Base-by-base conservation (phyloP, 2,797 vertebrate species). In the Peromyscus attwateri region DNA sequence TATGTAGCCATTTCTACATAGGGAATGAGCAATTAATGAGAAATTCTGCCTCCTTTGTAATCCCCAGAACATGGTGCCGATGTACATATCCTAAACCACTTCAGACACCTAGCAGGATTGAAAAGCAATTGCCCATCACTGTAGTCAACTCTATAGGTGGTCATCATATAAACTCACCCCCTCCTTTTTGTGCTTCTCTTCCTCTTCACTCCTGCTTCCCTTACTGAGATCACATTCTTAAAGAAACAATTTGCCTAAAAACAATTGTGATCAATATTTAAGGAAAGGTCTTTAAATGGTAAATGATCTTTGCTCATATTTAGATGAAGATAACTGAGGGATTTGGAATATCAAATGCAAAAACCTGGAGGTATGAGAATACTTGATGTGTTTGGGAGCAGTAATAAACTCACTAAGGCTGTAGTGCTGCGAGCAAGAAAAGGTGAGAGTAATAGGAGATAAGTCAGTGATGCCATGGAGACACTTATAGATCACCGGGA, bases 211-310 rank as follows among this genome's bases (percentile, higher is more conserved):
- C 21, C 27, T 92, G 52, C 23, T 91, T 66, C 84, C 76, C 23
- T 91, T 73, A 80, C 76, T 88, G 43, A 90, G 71, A 71, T 88
- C 43, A 88, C 81, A 88, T 94, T 77, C 31, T 77, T 55, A 70
- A 93, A 94, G 31, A 91, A 94, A 64, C 5, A n/a, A 92, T 10
- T 60, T 94, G 21, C 6, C 76, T 49, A 84, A 91, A 96, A 90
- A 52, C 60, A 90, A 31, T 57, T 79, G 9, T 68, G 43, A 62
- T 96, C 64, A 87, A 29, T 43, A 84, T 91, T 91, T 80, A 80
- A 89, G 68, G 27, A 95, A 46, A 77, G 31, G 43, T 37, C 34
- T 88, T 77, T 43, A 77, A 23, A 73, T 87, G 8, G 13, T 57
- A 21, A 87, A 52, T 87, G 4, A 60, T 52, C 31, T 95, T 60